Evolutionary conservation across 2,797 vertebrate species (phyloP).

Genomic region (Chiroxiphia lanceolata): DNA sequence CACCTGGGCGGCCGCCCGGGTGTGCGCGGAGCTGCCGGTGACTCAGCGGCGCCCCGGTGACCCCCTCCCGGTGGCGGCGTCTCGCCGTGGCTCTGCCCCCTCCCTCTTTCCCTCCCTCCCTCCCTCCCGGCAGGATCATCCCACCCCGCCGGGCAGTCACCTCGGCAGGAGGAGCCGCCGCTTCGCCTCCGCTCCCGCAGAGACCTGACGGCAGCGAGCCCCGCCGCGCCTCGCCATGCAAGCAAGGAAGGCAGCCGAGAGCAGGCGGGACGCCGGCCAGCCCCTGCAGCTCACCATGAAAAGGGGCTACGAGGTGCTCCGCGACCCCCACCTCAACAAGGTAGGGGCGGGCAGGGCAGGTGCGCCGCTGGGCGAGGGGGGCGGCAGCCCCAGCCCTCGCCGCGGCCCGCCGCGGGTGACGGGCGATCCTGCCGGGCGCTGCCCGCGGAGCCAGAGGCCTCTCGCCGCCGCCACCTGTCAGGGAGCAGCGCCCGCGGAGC

Average conservation of each 20-base stretch:
- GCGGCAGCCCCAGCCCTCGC: not conserved
- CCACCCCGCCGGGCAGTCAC: conserved; percentile 43
- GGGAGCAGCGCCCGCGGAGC: not conserved
- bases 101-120: not conserved
- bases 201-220: not conserved
- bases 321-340: conserved; percentile 91
- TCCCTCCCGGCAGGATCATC: conserved; percentile 27
- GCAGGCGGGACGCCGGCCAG: not conserved
- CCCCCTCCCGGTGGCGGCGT: not conserved
- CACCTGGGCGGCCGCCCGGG: not conserved
- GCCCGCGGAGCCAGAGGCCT: not conserved
- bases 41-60: conserved; percentile 42
- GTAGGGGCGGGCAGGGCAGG: conserved; percentile 64
- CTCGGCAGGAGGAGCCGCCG: conserved; percentile 43
- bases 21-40: not conserved
- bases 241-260: not conserved
- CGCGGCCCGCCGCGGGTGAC: not conserved
- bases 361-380: not conserved
- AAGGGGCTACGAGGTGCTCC: conserved; percentile 88
- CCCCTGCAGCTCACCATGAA: conserved; percentile 78
- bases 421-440: not conserved
- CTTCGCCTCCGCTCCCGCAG: not conserved
- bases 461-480: not conserved
- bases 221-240: not conserved
- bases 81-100: conserved; percentile 2